Percentiles rank a stretch among this genome's conserved stretches.
Conservation (phyloP, 2,113 vertebrate species). For the Phyllostomus hastatus region DNA sequence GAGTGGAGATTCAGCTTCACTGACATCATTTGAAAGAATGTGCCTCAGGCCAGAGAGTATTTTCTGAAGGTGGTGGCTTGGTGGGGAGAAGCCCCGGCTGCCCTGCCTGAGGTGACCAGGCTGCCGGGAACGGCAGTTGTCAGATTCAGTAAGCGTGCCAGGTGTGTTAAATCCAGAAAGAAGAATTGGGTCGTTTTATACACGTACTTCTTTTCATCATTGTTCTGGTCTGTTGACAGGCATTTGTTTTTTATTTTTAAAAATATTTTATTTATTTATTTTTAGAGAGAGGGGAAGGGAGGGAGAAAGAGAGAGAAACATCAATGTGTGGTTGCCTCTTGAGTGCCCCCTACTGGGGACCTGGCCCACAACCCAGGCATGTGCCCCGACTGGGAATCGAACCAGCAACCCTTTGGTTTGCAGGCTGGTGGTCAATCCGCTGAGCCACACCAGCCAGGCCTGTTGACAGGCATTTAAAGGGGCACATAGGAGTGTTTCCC, state of each 20-base stretch:
- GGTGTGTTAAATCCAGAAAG: background rate
- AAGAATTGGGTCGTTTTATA: background rate
- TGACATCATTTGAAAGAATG: background rate
- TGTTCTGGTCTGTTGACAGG: background rate
- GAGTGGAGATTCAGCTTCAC: background rate
- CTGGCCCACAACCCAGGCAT: no score
- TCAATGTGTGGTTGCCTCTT: no score
- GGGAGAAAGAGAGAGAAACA: no score
- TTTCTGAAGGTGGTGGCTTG: background rate
- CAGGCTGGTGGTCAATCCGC: no score
- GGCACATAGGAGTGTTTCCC: background rate
- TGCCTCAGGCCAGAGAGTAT: background rate
- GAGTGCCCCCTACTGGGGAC: no score
- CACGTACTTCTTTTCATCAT: accelerated
- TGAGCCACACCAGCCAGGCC: no score
- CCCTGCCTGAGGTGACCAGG: background rate
- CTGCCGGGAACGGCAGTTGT: background rate
- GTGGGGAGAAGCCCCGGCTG: background rate
- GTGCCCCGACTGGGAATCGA: no score
- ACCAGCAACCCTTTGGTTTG: no score
- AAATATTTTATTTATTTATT: no score
- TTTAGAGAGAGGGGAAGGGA: no score
- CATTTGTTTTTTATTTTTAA: background rate
- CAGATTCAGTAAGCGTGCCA: background rate
- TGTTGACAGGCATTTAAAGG: background rate